These are phyloP conservation scores for Chitala chitala DNA, from an alignment of 2,113 vertebrate species.

Conservation along the genomic window DNA sequence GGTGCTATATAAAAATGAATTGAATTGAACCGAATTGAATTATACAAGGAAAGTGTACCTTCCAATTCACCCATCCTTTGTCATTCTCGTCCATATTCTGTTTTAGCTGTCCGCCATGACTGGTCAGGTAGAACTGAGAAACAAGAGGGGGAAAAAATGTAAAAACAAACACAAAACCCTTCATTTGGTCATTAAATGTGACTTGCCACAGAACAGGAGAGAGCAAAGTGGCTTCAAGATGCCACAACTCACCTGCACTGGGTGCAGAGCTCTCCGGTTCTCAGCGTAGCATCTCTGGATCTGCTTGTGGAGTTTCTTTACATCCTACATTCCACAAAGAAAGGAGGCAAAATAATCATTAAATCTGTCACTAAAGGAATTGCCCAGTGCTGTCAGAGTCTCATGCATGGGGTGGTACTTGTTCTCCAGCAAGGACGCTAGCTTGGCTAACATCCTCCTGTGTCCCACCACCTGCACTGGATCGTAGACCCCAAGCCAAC, in stretches of 20 bases:
- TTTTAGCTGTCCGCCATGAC: conserved; percentile 86
- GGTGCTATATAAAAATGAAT: no score
- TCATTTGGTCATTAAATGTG: neutral
- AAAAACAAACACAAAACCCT: neutral
- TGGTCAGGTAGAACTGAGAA: conserved; percentile 83
- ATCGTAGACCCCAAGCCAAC: neutral
- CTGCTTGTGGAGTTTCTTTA: conserved; percentile 95
- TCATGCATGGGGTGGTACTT: no score
- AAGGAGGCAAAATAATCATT: neutral
- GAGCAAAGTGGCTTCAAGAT: neutral
- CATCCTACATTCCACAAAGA: conserved; percentile 59
- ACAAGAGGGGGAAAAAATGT: conserved; percentile 8
- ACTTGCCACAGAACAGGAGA: neutral
- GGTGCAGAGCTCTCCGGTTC: conserved; percentile 80
- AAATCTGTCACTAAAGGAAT: neutral
- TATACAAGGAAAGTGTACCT: conserved; percentile 60
- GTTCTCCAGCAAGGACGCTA: no score
- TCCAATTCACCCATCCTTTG: conserved; percentile 98
- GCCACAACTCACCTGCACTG: conserved; percentile 74
- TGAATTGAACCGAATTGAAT: conserved; percentile 24
- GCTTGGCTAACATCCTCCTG: no score
- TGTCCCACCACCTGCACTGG: neutral
- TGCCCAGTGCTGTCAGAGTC: neutral
- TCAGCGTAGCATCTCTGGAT: conserved; percentile 94
- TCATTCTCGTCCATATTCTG: conserved; percentile 92